phyloP scores from a whole-genome alignment of 2,113 vertebrate genomes.

The Ciconia boyciana region DNA sequence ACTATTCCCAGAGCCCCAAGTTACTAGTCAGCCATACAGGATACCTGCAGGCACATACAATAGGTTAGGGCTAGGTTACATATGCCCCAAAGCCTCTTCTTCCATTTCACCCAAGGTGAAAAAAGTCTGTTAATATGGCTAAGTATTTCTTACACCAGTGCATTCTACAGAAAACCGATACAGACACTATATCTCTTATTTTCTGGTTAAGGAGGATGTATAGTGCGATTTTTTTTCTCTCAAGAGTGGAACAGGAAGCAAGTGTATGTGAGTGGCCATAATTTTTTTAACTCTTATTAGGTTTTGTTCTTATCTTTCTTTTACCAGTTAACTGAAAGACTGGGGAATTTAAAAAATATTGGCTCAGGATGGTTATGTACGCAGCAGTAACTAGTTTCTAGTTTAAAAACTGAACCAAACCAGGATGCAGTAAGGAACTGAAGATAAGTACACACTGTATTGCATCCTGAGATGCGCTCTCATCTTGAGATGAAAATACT shows the following conservation, averaged over 20 bases:
- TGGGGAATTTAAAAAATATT: neutral
- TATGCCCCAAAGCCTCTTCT: neutral
- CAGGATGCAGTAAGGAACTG: neutral
- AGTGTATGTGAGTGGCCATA: neutral
- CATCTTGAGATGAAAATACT: neutral
- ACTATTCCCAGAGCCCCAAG: neutral
- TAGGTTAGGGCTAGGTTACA: neutral
- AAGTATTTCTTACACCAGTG: neutral
- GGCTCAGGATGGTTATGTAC: neutral
- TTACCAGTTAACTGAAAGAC: neutral
- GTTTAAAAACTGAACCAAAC: neutral
- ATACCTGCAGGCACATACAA: neutral
- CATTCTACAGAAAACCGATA: neutral
- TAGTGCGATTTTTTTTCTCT: rapidly evolving
- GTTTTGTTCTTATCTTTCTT: neutral
- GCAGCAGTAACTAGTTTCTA: neutral
- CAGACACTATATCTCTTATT: neutral
- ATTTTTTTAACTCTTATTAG: neutral
- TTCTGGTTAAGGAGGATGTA: neutral
- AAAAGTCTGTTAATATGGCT: neutral
- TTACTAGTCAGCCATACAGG: neutral
- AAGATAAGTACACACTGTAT: neutral
- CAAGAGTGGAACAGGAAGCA: neutral
- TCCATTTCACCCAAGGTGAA: neutral
- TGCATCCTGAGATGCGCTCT: neutral